Evolutionary conservation across 1,140 invertebrate species (phyloP), one percentile per base, ranked within the genome.

Genomic region (Galendromus occidentalis): DNA sequence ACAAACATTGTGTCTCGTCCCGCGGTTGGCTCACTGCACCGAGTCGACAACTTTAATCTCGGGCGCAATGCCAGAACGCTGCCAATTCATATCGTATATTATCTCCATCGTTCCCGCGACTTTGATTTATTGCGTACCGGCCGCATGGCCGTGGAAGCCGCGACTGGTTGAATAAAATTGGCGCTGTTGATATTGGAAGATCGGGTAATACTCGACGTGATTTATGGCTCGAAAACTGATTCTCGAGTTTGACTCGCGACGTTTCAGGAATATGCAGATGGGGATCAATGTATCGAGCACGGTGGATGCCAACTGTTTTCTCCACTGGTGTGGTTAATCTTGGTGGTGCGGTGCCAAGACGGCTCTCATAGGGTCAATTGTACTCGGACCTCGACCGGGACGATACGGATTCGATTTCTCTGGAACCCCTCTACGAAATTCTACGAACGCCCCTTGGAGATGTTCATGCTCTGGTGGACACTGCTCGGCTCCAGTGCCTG

Each of bases 401-500:
- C 66, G 76, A 44, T 77, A 76, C 64, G 72, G 76, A 42, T 63
- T 65, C 7, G 70, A 66, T 1, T 47, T 47, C 17, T 17, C 68
- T n/a, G 33, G 64, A 4, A 30, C 71, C 7, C 70, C 71, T 20
- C 18, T 72, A 39, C 70, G 71, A 9, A 70, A 71, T 65, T 69
- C 71, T 1, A 71, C 71, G 1, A 72, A 73, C 51, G 71, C 71
- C 22, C 73, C 14, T 45, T 73, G 12, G 63, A 9, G 44, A 45
- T 20, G 18, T 51, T 47, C 28, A 12, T 67, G 42, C 64, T 22
- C 67, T 74, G 76, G 76, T 77, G 76, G 76, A 75, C 75, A 1
- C 76, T 75, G 75, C 69, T 76, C 5, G 75, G 75, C n/a, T 77
- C 76, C 65, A 76, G 74, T 68, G 75, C 75, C 65, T 75, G 76